These are phyloP conservation scores for Acanthosepion lycidas DNA, from an alignment of 2,888 invertebrate species.

Conservation along the genomic window DNA sequence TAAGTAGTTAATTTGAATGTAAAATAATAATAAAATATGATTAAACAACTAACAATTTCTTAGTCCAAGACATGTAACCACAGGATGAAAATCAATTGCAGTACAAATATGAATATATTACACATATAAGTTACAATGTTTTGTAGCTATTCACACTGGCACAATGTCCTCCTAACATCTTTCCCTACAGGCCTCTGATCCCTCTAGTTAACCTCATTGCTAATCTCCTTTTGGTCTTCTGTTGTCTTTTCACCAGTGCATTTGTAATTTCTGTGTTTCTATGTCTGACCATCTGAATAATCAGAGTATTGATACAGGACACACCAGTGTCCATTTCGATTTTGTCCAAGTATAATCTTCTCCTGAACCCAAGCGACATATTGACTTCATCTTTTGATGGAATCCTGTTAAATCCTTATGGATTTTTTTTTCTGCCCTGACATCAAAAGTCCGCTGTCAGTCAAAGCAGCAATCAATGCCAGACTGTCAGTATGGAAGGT, in stretches of 20 bases:
- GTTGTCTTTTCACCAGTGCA: not conserved
- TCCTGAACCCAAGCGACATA: not conserved
- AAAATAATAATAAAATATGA: too few species aligned
- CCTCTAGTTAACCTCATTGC: not conserved
- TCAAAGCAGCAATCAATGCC: not conserved
- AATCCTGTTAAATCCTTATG: constrained; percentile 33
- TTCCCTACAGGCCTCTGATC: not conserved
- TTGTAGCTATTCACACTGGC: not conserved
- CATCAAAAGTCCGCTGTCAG: not conserved
- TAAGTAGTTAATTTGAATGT: too few species aligned
- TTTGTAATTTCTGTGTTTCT: not conserved
- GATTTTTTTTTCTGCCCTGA: not conserved
- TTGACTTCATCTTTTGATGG: constrained; percentile 17
- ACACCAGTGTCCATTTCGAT: not conserved
- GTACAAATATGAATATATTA: too few species aligned
- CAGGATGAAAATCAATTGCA: too few species aligned
- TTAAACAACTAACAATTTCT: too few species aligned
- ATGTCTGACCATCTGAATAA: not conserved
- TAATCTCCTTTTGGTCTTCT: not conserved
- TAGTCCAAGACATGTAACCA: too few species aligned
- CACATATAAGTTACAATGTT: not conserved
- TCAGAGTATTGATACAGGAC: not conserved
- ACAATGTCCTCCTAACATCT: not conserved
- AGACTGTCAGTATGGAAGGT: not conserved
- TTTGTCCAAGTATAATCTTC: constrained; percentile 17